Evolutionary conservation across 1,140 invertebrate species (phyloP).

Genomic region (Hestina assimilis): DNA sequence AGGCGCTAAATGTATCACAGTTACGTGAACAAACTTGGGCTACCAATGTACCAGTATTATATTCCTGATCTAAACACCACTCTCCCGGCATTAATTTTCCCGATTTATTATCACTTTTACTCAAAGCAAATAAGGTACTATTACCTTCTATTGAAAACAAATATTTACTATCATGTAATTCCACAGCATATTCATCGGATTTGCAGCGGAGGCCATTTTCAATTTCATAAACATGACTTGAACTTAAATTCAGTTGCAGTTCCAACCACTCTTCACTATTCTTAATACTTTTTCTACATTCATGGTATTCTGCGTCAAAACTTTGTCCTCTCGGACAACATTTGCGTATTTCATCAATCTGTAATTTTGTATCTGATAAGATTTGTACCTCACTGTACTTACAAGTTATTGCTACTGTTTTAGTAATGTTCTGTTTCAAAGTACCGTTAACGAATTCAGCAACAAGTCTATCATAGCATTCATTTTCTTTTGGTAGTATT

Average conservation of each 20-base stretch:
- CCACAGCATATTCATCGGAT: conserved; percentile 49
- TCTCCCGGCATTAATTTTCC: conserved; percentile 39
- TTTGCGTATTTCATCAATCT: conserved; percentile 48
- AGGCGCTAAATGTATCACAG: conserved; percentile 53
- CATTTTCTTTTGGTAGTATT: conserved; percentile 27
- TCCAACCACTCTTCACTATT: conserved; percentile 36
- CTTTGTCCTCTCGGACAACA: conserved; percentile 54
- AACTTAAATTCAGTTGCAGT: conserved; percentile 30
- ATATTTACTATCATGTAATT: conserved; percentile 42
- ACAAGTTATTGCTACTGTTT: conserved; percentile 54
- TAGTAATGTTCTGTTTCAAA: conserved; percentile 50
- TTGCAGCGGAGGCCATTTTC: conserved; percentile 54
- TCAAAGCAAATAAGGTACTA: conserved; percentile 39
- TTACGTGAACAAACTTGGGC: conserved; percentile 57
- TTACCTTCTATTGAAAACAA: conserved; percentile 36
- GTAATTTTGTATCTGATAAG: conserved; percentile 23
- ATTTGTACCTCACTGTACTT: conserved; percentile 35
- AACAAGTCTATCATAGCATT: conserved; percentile 55
- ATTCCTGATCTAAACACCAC: conserved; percentile 66
- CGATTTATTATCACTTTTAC: conserved; percentile 26
- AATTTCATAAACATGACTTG: conserved; percentile 46
- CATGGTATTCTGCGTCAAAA: conserved; percentile 44
- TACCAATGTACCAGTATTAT: conserved; percentile 31
- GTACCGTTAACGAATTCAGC: conserved; percentile 48
- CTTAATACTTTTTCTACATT: conserved; percentile 37